These are phyloP conservation scores for Acrobasis consociella DNA, from an alignment of 2,888 invertebrate species.

Conservation along the genomic window DNA sequence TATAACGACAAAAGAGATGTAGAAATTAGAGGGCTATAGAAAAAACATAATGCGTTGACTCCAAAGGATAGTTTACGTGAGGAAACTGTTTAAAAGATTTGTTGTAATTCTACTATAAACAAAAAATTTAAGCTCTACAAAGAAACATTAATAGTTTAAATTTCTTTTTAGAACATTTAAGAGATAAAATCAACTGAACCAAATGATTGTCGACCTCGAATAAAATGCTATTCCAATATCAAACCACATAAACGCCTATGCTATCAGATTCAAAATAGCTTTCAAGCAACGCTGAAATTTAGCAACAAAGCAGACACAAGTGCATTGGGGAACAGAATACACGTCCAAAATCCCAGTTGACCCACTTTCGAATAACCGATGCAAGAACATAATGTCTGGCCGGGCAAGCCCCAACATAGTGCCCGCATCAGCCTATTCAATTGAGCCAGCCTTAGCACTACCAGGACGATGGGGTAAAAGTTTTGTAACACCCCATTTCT, in stretches of 20 bases:
- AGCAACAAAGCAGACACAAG: conserved; percentile 53
- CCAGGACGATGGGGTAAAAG: neutral
- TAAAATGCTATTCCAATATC: neutral
- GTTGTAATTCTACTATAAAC: too few relatives aligned
- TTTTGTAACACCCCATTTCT: neutral
- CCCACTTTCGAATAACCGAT: conserved; percentile 71
- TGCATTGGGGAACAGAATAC: conserved; percentile 50
- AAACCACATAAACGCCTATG: neutral
- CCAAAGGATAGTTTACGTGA: too few relatives aligned
- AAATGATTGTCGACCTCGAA: neutral
- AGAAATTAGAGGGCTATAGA: too few relatives aligned
- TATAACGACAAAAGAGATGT: too few relatives aligned
- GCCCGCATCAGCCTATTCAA: conserved; percentile 66
- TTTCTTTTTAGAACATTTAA: neutral
- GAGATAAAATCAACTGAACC: neutral
- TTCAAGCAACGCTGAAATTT: conserved; percentile 51
- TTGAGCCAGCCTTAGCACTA: conserved; percentile 39
- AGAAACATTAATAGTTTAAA: too few relatives aligned
- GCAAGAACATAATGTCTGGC: conserved; percentile 70
- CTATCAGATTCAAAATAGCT: conserved; percentile 44
- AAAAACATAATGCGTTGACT: too few relatives aligned
- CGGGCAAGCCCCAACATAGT: conserved; percentile 66
- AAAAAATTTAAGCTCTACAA: too few relatives aligned
- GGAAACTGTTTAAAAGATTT: too few relatives aligned
- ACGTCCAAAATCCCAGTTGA: conserved; percentile 64